phyloP scores from a whole-genome alignment of 1,140 invertebrate species.

The Eulimnadia texana region DNA sequence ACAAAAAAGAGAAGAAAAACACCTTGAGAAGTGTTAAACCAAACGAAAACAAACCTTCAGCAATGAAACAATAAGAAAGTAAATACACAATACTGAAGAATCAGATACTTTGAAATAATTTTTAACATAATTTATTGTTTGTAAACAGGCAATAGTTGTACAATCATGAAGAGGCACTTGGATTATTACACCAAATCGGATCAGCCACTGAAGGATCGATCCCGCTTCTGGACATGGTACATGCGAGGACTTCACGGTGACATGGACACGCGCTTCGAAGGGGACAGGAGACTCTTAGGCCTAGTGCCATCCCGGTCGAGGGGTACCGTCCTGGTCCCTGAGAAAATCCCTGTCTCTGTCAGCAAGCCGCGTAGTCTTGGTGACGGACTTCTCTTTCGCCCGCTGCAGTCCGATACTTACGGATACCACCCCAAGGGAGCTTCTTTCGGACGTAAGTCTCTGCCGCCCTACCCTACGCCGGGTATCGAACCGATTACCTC shows the following conservation, averaged over 20 bases:
- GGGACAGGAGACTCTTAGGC: neutral
- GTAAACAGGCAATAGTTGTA: neutral
- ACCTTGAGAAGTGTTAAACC: no score
- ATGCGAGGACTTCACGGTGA: conserved; percentile 19
- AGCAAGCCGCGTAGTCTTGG: conserved; percentile 2
- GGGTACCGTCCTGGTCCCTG: neutral
- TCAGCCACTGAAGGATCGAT: conserved; percentile 13
- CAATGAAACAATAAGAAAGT: no score
- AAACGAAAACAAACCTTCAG: no score
- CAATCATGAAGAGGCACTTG: conserved; percentile 10
- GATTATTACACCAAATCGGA: conserved; percentile 14
- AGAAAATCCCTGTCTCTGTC: neutral
- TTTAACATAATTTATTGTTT: no score
- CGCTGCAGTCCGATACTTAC: conserved; percentile 14
- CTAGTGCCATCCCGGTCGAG: neutral
- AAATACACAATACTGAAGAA: no score
- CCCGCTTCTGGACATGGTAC: conserved; percentile 17
- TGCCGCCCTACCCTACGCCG: neutral
- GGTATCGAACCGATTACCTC: neutral
- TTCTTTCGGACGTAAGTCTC: conserved; percentile 2
- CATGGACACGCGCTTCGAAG: conserved; percentile 17
- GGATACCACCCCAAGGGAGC: conserved; percentile 14
- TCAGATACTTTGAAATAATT: no score
- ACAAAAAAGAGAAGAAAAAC: no score
- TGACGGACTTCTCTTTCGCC: conserved; percentile 11